Evolutionary conservation across 2,113 vertebrate species (phyloP), one percentile per base, ranked within the genome.

Genomic region (Donacobius atricapilla): DNA sequence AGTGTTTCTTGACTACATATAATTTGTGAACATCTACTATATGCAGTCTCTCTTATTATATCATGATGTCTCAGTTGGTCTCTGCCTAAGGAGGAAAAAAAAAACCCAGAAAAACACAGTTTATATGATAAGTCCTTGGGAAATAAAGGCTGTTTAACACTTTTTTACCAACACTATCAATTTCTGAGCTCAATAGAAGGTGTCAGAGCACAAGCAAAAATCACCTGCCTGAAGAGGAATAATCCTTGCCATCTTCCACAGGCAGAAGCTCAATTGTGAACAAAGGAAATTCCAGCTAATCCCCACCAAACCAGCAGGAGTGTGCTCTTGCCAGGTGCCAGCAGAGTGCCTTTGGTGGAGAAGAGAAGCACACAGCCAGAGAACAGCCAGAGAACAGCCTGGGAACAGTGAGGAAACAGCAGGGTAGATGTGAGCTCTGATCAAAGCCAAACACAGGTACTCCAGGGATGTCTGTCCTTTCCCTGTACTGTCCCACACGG

Each of bases 401-500:
- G 45, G 48, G 30, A 77, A 8, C 31, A 58, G 61, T 5, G 0
- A n/a, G n/a, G n/a, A n/a, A n/a, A n/a, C n/a, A n/a, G n/a, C n/a
- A n/a, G 63, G 35, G 20, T 8, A 17, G 28, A 5, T 11, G 17
- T 8, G 13, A 90, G 31, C 73, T 78, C 78, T 80, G 86, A 50
- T 56, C 69, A 75, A 82, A 93, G 30, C 51, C 3, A 1, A 65
- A 40, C 47, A 60, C 1, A 0, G 23, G 7, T 4, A 1, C 45
- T 77, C 45, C 54, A 24, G 54, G 27, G 37, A 15, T 24, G 33
- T 31, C 61, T 77, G 50, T 37, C 31, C 37, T 64, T 48, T 58
- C 87, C 42, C 35, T 56, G 23, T 30, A 2, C 44, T 18, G 15
- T 3, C 7, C 31, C 72, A 17, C 6, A 6, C 0, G 1, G n/a